Percentiles rank a stretch among this genome's conserved stretches.
Evolutionary conservation across 2,888 invertebrate species (phyloP).

Genomic region (Meloe dianella): DNA sequence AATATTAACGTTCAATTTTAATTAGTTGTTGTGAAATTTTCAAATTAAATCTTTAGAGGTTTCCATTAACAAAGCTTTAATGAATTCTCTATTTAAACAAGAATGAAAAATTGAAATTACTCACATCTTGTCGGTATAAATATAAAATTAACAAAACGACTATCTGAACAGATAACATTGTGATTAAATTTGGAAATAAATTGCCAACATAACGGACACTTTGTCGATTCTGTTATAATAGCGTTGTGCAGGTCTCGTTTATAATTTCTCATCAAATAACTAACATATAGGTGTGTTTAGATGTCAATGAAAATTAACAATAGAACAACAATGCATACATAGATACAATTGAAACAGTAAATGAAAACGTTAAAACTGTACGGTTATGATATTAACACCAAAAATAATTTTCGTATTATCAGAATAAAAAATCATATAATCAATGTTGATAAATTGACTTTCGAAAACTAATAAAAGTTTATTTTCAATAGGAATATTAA

Average conservation of each 20-base stretch:
- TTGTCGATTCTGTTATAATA: slow-evolving; percentile 31
- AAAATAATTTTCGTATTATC: too few species aligned
- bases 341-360: not conserved
- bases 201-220: slow-evolving; percentile 36
- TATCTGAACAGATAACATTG: slow-evolving; percentile 19
- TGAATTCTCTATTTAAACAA: too few species aligned
- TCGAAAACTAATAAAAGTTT: slow-evolving; percentile 1
- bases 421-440: not conserved
- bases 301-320: not conserved
- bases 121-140: not conserved
- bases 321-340: not conserved
- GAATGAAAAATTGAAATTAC: not conserved
- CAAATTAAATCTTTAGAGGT: too few species aligned
- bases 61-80: too few species aligned
- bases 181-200: slow-evolving; percentile 26
- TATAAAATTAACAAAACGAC: slow-evolving; percentile 19
- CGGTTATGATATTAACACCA: not conserved
- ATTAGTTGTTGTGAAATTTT: too few species aligned
- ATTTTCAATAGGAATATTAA: not conserved
- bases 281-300: not conserved
- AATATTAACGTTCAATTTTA: too few species aligned
- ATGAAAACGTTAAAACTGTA: not conserved
- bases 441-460: not conserved
- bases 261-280: not conserved
- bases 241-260: not conserved